Base-by-base conservation (phyloP, 2,888 invertebrate genomes). In the Physocephala rufipes region DNA sequence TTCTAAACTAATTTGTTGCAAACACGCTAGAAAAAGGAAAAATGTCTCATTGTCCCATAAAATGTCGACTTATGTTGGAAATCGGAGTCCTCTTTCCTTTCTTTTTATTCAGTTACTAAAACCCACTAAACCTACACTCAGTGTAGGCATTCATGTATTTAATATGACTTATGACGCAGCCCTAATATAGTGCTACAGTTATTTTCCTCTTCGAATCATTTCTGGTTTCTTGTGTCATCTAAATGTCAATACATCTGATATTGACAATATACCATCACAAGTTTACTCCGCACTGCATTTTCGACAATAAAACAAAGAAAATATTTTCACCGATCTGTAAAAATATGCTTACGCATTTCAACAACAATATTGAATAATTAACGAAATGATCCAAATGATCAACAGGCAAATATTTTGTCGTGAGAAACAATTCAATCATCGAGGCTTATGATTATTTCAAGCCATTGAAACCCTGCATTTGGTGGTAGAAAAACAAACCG, bases 361-460 rank as follows among this genome's bases (percentile, higher is more conserved):
- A 68, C 68, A 53, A 68, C 68, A 68, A n/a, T n/a, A n/a, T n/a
- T 58, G 70, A 63, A 30, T 64, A 70, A 70, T 70, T 73, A 68
- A 67, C 68, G 62, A 45, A 45, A 26, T 47, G 13, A 12, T 7
- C 59, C 61, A 68, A 61, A 61, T 30, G n/a, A 59, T 19, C 19
- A 7, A 30, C 59, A 30, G 28, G 21, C 49, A 30, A 61, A 61
- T 61, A 61, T 68, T 66, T 68, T 59, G 68, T 28, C 49, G 61
- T 61, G 61, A 49, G 59, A 45, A 67, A 43, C 55, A 55, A 36
- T 5, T 12, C 36, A 36, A 30, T n/a, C 13, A 28, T 58, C 45
- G 21, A n/a, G 9, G 43, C 45, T 43, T 28, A 43, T 16, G 24
- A 19, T 36, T 36, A 36, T 9, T 36, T 36, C 5, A 43, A 21